Evolutionary conservation across 2,797 vertebrate species (phyloP).

Genomic region (Sphenopsis melanotis): DNA sequence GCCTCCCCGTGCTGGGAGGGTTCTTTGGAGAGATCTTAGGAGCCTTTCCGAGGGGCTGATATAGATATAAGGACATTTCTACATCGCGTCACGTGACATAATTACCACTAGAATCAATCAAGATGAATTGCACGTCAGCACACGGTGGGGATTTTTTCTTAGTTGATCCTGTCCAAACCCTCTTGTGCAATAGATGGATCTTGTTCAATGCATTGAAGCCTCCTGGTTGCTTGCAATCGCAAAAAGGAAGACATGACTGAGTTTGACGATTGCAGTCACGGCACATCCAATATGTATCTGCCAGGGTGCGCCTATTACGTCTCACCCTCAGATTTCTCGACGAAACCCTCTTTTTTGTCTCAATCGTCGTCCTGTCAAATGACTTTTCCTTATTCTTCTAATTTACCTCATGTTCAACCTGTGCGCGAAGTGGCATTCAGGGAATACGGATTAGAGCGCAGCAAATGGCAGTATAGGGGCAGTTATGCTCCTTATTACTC

Average conservation of each 20-base stretch:
- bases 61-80: conserved; percentile 99
- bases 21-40: conserved; percentile 69
- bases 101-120: conserved; percentile 99
- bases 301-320: conserved; percentile 97
- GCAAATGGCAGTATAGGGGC: conserved; percentile 97
- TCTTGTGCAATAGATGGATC: conserved; percentile 95
- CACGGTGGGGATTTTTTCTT: conserved; percentile 95
- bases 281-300: conserved; percentile 96
- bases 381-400: conserved; percentile 95
- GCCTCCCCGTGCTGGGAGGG: conserved; percentile 37
- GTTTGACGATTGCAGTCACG: conserved; percentile 94
- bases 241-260: conserved; percentile 93
- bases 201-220: conserved; percentile 88
- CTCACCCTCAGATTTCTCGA: conserved; percentile 93
- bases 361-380: conserved; percentile 95
- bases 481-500: conserved; percentile 95
- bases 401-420: conserved; percentile 93
- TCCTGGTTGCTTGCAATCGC: conserved; percentile 73
- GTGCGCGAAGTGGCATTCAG: conserved; percentile 96
- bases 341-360: conserved; percentile 94
- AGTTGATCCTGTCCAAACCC: conserved; percentile 90
- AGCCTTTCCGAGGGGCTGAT: conserved; percentile 89
- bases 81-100: conserved; percentile 99
- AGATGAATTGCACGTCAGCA: conserved; percentile 99
- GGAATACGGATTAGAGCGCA: conserved; percentile 95